phyloP scores from a whole-genome alignment of 1,140 invertebrate species.

The Rhagoletis pomonella region DNA sequence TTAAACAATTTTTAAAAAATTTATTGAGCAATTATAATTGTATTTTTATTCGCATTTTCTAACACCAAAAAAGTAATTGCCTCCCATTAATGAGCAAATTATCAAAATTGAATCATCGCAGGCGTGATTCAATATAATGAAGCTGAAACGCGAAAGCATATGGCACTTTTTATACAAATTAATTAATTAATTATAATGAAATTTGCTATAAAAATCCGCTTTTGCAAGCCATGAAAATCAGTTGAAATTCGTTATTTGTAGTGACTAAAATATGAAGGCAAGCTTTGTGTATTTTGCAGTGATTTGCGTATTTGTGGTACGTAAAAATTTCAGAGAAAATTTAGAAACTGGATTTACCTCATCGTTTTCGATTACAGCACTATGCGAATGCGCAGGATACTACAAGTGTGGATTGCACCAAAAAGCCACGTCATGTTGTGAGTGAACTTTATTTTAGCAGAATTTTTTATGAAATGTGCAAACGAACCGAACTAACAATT shows the following conservation, averaged over 20 bases:
- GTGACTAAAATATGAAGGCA: not conserved
- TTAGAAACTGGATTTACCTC: not conserved
- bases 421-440: not conserved
- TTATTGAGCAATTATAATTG: slow-evolving; percentile 6
- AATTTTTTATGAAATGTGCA: not conserved
- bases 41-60: not conserved
- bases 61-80: not conserved
- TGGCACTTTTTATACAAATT: not conserved
- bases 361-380: slow-evolving; percentile 6
- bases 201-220: slow-evolving; percentile 1
- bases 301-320: slow-evolving; percentile 12
- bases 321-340: not conserved
- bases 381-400: not conserved
- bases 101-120: slow-evolving; percentile 12
- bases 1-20: not conserved
- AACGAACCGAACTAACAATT: too few species aligned
- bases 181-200: not conserved
- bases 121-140: not conserved
- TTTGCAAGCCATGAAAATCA: not conserved
- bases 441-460: not conserved
- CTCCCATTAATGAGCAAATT: not conserved
- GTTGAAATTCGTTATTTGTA: not conserved
- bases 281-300: not conserved
- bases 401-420: slow-evolving; percentile 17
- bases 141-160: not conserved